Evolutionary conservation across 2,888 invertebrate genomes (phyloP).

Genomic region (Nymphalis polychloros): DNA sequence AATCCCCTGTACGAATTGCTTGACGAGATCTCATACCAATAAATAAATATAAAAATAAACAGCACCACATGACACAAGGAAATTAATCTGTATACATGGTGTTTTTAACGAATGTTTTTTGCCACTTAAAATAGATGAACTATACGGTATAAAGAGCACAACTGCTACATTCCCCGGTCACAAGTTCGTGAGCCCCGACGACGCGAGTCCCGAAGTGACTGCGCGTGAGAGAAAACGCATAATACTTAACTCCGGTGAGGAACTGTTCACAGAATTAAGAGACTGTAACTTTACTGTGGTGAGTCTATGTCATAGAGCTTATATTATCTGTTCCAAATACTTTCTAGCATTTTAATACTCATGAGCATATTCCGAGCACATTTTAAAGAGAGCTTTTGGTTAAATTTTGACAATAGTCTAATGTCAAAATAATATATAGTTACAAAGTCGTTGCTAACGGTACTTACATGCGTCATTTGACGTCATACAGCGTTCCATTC

Average conservation of each 20-base stretch:
- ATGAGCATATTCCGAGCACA: too few species aligned
- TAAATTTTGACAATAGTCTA: too few species aligned
- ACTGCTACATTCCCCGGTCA: constrained; percentile 92
- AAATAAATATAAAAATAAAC: too few species aligned
- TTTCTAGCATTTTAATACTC: too few species aligned
- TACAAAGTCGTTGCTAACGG: background rate
- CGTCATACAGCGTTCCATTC: background rate
- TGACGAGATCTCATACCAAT: too few species aligned
- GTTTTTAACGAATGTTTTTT: background rate
- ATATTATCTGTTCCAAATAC: background rate
- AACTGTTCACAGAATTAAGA: constrained; percentile 92
- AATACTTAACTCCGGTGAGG: constrained; percentile 93
- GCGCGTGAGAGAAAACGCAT: constrained; percentile 87
- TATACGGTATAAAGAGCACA: constrained; percentile 91
- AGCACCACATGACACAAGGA: too few species aligned
- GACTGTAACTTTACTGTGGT: constrained; percentile 96
- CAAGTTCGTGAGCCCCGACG: constrained; percentile 88
- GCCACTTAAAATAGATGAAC: constrained; percentile 85
- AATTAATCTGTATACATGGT: background rate
- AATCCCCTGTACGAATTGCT: too few species aligned
- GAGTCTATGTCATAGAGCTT: constrained; percentile 35
- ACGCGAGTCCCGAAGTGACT: constrained; percentile 79
- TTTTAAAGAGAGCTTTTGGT: too few species aligned
- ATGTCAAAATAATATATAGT: too few species aligned
- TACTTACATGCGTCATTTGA: background rate